Base-by-base conservation (phyloP, 2,797 vertebrate species). In the Eulemur rubriventer region DNA sequence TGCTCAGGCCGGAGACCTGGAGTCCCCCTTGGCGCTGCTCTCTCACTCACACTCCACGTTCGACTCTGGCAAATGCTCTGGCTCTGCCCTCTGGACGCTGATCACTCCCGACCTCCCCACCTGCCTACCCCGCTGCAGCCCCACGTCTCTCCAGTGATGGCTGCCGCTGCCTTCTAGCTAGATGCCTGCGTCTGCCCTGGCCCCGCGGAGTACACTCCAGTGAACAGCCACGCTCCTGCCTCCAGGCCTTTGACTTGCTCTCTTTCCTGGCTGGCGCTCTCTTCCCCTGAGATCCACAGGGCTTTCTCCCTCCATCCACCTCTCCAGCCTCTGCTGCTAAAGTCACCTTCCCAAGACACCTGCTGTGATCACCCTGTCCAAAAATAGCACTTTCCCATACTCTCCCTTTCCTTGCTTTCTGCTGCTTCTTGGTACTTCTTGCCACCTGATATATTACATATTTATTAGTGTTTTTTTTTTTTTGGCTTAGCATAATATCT, bases 191-290 rank as follows among this genome's bases (percentile, higher is more conserved):
- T 35, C 46, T 43, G 57, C 4, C 35, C 38, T 30, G 7, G 8
- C 48, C 22, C 7, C 7, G 0, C 0, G 0, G 17, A 38, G 30
- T 0, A 0, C 0, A 22, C 26, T 24, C 61, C 9, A 1, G 18
- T 22, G 0, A 63, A 65, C 17, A 4, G 83, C 52, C 33, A 1
- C 0, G 57, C n/a, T 35, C 41, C 6, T 33, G 73, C 38, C 65
- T 24, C 20, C 4, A 52, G 55, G 33, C 20, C 61, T 41, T 5
- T 1, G 2, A 8, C 28, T 2, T 35, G 86, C 38, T 46, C n/a
- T 20, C 1, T 67, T 30, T 69, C 55, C 67, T 41, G 33, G 28
- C 69, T 33, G 2, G 28, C 6, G 0, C 41, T n/a, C 52, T 24
- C 48, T 14, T 72, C 33, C 48, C 70, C n/a, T 24, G 20, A 13